A percentile compares a stretch with the other conserved stretches of the same genome.
Evolutionary conservation across 2,113 vertebrate species (phyloP).

Genomic region (Muntiacus reevesi): DNA sequence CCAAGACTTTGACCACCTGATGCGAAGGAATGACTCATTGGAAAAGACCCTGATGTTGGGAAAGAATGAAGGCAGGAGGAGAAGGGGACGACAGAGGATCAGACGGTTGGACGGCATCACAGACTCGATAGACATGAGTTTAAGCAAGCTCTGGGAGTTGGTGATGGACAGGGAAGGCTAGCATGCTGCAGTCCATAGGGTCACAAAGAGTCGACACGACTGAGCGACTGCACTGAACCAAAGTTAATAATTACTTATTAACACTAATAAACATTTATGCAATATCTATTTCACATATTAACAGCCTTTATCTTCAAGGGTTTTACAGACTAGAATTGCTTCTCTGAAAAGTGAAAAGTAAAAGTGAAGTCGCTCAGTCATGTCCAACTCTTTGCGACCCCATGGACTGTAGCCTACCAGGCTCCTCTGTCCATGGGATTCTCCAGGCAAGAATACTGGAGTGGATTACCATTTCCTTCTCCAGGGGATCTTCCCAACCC

Average conservation of each 20-base stretch:
- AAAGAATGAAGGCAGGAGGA: background rate
- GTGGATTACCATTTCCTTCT: too few relatives aligned
- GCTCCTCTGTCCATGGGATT: too few relatives aligned
- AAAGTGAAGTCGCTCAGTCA: too few relatives aligned
- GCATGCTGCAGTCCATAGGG: background rate
- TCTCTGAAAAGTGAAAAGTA: background rate
- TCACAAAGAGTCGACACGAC: background rate
- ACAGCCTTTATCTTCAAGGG: background rate
- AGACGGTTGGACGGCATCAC: background rate
- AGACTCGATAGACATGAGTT: background rate
- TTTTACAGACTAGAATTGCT: background rate
- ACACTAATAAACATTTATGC: background rate
- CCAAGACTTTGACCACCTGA: background rate
- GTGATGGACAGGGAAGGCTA: background rate
- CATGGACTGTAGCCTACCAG: too few relatives aligned
- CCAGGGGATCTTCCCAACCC: too few relatives aligned
- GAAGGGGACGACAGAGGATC: background rate
- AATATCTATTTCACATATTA: background rate
- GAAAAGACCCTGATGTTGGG: background rate
- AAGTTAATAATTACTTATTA: background rate
- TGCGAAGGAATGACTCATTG: background rate
- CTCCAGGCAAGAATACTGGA: too few relatives aligned
- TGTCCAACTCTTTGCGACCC: too few relatives aligned
- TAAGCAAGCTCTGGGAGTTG: background rate
- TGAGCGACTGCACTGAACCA: background rate